Base-by-base conservation (phyloP, 2,113 vertebrate species). In the Vireo altiloquus region DNA sequence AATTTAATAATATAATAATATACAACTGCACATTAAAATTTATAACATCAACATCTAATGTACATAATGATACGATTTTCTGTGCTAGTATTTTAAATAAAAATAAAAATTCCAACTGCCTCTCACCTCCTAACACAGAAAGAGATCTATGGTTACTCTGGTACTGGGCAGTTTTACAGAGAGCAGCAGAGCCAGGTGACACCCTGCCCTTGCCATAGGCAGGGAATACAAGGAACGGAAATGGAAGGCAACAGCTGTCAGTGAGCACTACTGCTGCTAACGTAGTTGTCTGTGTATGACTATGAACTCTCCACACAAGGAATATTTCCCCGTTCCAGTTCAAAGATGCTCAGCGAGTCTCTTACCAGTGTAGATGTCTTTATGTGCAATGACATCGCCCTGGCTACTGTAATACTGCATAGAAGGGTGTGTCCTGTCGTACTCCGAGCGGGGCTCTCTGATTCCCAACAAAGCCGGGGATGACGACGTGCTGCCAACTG, bases 331-430 rank as follows among this genome's bases (percentile, higher is more conserved):
- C 33, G 50, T 23, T 66, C 13, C 44, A 60, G 70, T 64, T 35
- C 39, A 5, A 22, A 74, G 83, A 52, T 86, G 57, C 63, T 79
- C 77, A 6, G 70, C 75, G 28, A 84, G 64, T 28, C 3, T 52
- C 98, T 97, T 98, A 99, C 99, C 99, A 98, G 98, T 98, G 92
- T 99, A 99, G 74, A 99, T 98, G 92, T 98, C 98, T 98, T 99
- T 99, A 69, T 99, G 98, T 72, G 98, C 91, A 89, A 98, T 98
- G 97, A 98, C 97, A 88, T 99, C 99, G 44, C 98, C 99, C 97
- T 99, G 99, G 98, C 97, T 99, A 93, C 98, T 99, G 97, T 99
- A 99, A 98, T 99, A 99, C 98, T 99, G 99, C 99, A 99, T 98
- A 99, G 99, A 98, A 92, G 99, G 98, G 96, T 98, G 99, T 16